Evolutionary conservation across 2,888 invertebrate species (phyloP).

Genomic region (Gandaritis pyraliata): DNA sequence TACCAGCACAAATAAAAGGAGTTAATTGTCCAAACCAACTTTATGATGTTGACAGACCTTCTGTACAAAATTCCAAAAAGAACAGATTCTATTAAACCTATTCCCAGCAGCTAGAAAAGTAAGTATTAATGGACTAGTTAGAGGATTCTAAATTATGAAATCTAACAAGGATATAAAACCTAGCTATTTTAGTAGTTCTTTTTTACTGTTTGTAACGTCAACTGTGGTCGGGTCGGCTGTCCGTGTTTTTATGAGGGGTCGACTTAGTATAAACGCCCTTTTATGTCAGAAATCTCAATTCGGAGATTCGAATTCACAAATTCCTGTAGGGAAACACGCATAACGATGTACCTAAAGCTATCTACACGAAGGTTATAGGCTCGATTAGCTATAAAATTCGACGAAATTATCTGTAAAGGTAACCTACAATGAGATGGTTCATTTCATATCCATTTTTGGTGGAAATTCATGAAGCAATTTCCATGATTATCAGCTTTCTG

Average conservation of each 20-base stretch:
- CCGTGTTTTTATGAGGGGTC: conserved; percentile 41
- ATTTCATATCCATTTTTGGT: neutral
- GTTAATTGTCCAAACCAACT: too few species aligned
- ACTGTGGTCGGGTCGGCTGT: conserved; percentile 28
- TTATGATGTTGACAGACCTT: too few species aligned
- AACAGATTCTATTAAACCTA: too few species aligned
- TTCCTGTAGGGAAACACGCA: conserved; percentile 36
- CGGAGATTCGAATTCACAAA: conserved; percentile 27
- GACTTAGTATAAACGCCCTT: conserved; percentile 37
- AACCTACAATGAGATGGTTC: neutral
- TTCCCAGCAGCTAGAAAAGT: too few species aligned
- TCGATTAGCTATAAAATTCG: conserved; percentile 27
- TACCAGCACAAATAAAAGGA: too few species aligned
- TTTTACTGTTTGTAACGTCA: conserved; percentile 4
- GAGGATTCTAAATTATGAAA: too few species aligned
- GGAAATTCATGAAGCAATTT: neutral
- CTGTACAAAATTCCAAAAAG: too few species aligned
- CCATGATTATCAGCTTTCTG: too few species aligned
- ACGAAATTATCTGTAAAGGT: conserved; percentile 19
- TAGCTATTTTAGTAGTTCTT: neutral
- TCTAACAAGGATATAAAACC: too few species aligned
- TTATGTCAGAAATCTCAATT: conserved; percentile 43
- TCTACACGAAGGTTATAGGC: conserved; percentile 16
- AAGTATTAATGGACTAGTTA: too few species aligned
- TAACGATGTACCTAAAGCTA: conserved; percentile 24